Percentiles rank a stretch among this genome's conserved stretches.
These are phyloP conservation scores for Poeciliopsis occidentalis DNA, from an alignment of 2,113 vertebrate genomes.

Conservation along the genomic window DNA sequence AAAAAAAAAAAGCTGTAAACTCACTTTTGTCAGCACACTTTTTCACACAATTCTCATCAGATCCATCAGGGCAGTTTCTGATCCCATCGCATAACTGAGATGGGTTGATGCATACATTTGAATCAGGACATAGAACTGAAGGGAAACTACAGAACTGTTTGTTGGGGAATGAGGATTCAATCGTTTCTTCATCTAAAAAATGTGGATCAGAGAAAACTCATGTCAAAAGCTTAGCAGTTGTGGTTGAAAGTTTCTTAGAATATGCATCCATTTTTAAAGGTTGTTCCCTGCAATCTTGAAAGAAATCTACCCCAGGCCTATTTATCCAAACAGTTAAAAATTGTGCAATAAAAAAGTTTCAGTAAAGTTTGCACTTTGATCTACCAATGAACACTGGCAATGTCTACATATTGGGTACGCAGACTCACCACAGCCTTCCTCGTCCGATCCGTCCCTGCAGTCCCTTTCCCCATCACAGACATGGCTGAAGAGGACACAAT, in stretches of 20 bases:
- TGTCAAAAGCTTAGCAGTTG: no score
- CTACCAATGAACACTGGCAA: no score
- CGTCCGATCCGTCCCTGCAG: conserved; percentile 13
- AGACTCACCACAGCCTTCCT: conserved; percentile 12
- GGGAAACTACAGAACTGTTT: conserved; percentile 69
- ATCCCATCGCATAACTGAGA: conserved; percentile 83
- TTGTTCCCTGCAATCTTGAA: no score
- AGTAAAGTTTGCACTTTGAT: no score
- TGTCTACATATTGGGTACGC: no score
- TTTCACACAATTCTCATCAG: conserved; percentile 80
- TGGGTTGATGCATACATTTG: conserved; percentile 71
- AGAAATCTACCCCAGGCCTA: no score
- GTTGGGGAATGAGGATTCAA: not conserved
- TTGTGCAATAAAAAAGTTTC: no score
- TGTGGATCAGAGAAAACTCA: no score
- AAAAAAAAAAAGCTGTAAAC: not conserved
- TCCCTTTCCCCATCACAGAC: conserved; percentile 14
- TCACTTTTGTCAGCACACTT: conserved; percentile 79
- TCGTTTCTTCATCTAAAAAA: conserved; percentile 1
- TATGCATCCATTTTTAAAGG: no score
- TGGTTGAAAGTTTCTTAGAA: no score
- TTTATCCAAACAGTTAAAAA: no score
- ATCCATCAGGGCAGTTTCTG: conserved; percentile 86
- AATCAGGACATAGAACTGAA: conserved; percentile 74
- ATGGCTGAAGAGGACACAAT: conserved; percentile 25